These are phyloP conservation scores for Tyrannus savana DNA, from an alignment of 2,113 vertebrate species.

Conservation along the genomic window DNA sequence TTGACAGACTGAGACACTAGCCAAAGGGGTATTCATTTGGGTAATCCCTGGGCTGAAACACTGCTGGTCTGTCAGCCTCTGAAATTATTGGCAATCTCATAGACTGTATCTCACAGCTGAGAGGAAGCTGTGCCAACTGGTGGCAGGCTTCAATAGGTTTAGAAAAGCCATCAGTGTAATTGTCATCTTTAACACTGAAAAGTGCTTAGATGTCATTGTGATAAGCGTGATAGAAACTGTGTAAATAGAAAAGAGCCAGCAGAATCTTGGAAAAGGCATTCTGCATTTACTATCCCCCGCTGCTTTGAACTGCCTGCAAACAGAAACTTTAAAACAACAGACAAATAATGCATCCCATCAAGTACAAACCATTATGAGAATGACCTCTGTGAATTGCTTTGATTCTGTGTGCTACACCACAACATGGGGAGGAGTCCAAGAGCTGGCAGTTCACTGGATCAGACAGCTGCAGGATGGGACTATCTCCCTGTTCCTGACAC, in stretches of 20 bases:
- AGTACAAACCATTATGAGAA: not conserved
- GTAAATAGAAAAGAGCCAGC: not conserved
- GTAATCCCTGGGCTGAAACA: slow-evolving; percentile 45
- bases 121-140: slow-evolving; percentile 41
- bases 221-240: not conserved
- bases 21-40: slow-evolving; percentile 25
- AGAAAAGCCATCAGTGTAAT: slow-evolving; percentile 11
- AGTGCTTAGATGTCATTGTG: slow-evolving; percentile 13
- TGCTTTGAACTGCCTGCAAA: not conserved
- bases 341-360: not conserved
- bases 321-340: not conserved
- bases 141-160: slow-evolving; percentile 40
- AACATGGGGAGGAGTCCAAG: not conserved
- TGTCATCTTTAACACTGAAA: slow-evolving; percentile 44
- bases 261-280: not conserved
- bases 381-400: not conserved
- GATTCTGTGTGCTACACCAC: not conserved
- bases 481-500: not conserved
- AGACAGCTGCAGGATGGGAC: not conserved
- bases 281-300: not conserved
- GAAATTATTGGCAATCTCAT: slow-evolving; percentile 61
- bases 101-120: slow-evolving; percentile 42
- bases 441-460: not conserved
- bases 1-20: slow-evolving; percentile 26
- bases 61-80: slow-evolving; percentile 55